phyloP scores from a whole-genome alignment of 2,113 vertebrate genomes.

The Cinclus mexicanus region DNA sequence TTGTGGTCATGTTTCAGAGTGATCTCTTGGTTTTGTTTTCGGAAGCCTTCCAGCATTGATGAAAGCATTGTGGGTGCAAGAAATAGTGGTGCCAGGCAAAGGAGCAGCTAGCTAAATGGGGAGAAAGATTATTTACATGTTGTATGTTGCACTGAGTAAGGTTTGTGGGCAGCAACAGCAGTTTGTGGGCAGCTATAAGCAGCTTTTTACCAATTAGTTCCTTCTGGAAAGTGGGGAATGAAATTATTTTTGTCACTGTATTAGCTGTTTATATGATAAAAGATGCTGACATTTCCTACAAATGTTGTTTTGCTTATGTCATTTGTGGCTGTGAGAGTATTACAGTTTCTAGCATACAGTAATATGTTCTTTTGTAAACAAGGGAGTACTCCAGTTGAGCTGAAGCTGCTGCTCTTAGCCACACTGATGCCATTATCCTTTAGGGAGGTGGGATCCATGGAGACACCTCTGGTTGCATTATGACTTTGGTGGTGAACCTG shows the following conservation, averaged over 20 bases:
- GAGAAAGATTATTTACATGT: neutral
- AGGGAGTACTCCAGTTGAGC: neutral
- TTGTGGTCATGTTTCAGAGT: neutral
- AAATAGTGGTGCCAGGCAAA: neutral
- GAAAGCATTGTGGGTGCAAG: neutral
- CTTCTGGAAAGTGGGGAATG: neutral
- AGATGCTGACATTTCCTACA: neutral
- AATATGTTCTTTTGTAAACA: neutral
- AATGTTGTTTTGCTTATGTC: neutral
- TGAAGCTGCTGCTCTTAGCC: neutral
- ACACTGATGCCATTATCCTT: neutral
- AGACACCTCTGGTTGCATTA: neutral
- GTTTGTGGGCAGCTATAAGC: neutral
- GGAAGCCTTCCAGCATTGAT: neutral
- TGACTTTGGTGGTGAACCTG: neutral
- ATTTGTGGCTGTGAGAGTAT: neutral
- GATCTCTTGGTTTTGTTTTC: neutral
- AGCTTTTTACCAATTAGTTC: neutral
- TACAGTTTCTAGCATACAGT: neutral
- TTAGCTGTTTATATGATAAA: neutral
- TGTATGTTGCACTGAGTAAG: neutral
- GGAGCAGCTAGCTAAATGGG: neutral
- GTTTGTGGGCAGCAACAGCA: neutral
- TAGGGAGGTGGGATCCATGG: neutral
- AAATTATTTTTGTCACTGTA: neutral